Conservation (phyloP, 2,888 invertebrate species). For the Argyresthia albistria region DNA sequence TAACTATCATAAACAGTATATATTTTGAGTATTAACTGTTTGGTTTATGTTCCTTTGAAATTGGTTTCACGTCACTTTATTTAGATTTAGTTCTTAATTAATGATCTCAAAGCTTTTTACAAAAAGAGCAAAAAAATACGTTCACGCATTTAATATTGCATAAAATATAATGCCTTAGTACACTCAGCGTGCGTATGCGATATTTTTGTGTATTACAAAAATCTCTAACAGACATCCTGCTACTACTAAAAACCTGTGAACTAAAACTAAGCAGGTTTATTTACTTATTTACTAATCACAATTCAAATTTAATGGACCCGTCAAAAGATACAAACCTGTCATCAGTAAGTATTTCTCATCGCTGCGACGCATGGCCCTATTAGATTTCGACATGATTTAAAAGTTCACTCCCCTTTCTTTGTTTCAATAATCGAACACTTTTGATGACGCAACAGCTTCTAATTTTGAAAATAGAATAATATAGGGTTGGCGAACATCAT, state of each 20-base stretch:
- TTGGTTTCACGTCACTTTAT: too few relatives aligned
- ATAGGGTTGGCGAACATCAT: conserved; percentile 36
- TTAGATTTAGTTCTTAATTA: too few relatives aligned
- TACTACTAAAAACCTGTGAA: too few relatives aligned
- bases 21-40: background rate
- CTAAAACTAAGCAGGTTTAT: background rate
- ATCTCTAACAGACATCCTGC: too few relatives aligned
- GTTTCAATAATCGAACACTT: conserved; percentile 33
- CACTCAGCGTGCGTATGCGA: too few relatives aligned
- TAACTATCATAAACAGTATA: background rate
- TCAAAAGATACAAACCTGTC: conserved; percentile 61
- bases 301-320: conserved; percentile 22
- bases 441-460: conserved; percentile 20
- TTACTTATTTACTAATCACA: background rate
- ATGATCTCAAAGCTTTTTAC: too few relatives aligned
- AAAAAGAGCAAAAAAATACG: too few relatives aligned
- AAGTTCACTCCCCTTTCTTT: conserved; percentile 69
- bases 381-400: conserved; percentile 35
- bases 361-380: conserved; percentile 37
- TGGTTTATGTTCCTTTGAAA: background rate
- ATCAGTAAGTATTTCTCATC: conserved; percentile 35
- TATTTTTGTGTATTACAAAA: too few relatives aligned
- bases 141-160: too few relatives aligned
- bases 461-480: conserved; percentile 22
- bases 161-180: too few relatives aligned